Percentiles rank a stretch among this genome's conserved stretches.
phyloP scores from a whole-genome alignment of 2,113 vertebrate genomes.

The Tympanuchus pallidicinctus region DNA sequence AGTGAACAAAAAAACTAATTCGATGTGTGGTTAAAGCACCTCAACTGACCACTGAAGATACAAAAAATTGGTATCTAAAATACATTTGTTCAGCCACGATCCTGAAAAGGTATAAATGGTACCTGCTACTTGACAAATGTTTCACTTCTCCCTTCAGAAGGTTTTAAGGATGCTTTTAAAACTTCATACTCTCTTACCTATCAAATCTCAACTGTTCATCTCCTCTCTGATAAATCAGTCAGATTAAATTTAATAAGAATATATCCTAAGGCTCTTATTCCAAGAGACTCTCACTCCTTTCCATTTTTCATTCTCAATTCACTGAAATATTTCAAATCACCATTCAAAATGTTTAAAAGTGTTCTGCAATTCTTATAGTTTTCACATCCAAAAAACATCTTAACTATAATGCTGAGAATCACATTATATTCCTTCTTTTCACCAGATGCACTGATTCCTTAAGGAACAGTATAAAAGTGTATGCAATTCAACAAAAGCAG shows the following conservation, averaged over 20 bases:
- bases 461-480: background rate
- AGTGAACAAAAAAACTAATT: background rate
- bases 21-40: background rate
- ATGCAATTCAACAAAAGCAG: background rate
- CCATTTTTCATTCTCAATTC: background rate
- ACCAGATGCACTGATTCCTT: background rate
- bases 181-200: background rate
- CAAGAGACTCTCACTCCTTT: background rate
- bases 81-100: background rate
- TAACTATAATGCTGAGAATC: background rate
- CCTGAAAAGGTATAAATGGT: background rate
- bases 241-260: background rate
- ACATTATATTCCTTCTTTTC: constrained; percentile 16
- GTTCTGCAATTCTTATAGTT: background rate
- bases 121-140: background rate
- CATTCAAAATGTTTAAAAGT: background rate
- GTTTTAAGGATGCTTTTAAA: background rate
- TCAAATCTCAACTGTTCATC: background rate
- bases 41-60: background rate
- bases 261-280: background rate
- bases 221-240: background rate
- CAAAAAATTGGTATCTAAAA: background rate
- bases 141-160: background rate
- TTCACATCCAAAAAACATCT: background rate
- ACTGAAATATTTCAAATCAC: background rate